A percentile compares a stretch with the other conserved stretches of the same genome.
phyloP scores from a whole-genome alignment of 2,113 vertebrate genomes.

The Muscicapa adusta region DNA sequence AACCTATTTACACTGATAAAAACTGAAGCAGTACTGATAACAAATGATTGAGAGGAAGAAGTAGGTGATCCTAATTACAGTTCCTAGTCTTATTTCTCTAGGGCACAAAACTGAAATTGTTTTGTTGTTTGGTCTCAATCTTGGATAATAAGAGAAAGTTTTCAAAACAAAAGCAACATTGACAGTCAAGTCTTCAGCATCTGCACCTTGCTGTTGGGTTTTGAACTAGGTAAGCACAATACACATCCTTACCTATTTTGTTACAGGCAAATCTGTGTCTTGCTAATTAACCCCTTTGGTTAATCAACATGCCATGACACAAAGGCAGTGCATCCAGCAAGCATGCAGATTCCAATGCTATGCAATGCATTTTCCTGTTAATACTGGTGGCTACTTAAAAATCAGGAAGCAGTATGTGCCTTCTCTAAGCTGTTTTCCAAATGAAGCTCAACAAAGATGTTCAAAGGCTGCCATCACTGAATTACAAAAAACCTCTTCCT shows the following conservation, averaged over 20 bases:
- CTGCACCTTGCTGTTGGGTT: not conserved
- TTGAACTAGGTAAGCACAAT: not conserved
- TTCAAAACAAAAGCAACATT: not conserved
- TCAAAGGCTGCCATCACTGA: not conserved
- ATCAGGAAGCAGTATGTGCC: not conserved
- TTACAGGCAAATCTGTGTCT: not conserved
- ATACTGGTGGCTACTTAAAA: not conserved
- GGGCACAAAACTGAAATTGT: not conserved
- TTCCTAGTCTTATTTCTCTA: not conserved
- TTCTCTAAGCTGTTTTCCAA: not conserved
- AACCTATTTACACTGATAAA: not conserved
- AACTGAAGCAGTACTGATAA: not conserved
- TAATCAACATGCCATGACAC: not conserved
- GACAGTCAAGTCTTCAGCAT: not conserved
- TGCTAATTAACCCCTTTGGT: not conserved
- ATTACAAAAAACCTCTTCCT: not conserved
- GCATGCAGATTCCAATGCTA: accelerated
- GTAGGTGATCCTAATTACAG: not conserved
- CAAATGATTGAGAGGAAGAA: not conserved
- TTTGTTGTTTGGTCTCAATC: not conserved
- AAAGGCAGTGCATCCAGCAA: not conserved
- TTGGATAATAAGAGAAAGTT: not conserved
- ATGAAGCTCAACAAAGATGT: not conserved
- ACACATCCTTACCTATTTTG: not conserved
- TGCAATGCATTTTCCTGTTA: not conserved